A percentile compares a stretch with the other conserved stretches of the same genome.
Evolutionary conservation across 2,797 vertebrate species (phyloP).

Genomic region (Halcyon smyrnensis): DNA sequence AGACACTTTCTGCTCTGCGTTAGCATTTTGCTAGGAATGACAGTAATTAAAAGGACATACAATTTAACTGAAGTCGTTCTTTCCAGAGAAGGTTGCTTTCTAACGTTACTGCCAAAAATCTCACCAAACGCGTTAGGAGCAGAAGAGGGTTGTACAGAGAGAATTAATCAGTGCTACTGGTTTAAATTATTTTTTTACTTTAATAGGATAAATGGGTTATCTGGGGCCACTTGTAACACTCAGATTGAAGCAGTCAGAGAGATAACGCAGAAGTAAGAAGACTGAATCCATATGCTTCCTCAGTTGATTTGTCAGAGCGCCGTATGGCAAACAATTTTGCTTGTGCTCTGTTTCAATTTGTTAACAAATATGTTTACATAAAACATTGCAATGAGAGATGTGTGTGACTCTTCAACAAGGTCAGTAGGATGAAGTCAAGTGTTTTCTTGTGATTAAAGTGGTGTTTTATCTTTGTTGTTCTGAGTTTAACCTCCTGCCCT

Average conservation of each 20-base stretch:
- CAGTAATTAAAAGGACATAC: constrained; percentile 34
- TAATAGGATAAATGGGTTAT: background rate
- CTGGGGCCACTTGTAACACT: background rate
- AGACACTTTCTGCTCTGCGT: background rate
- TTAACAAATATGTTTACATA: background rate
- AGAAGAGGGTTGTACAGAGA: background rate
- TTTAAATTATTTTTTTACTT: background rate
- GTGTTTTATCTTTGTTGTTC: background rate
- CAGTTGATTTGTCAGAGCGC: constrained; percentile 21
- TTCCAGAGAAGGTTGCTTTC: background rate
- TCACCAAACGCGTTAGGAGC: background rate
- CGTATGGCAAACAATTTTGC: background rate
- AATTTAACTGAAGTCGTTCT: background rate
- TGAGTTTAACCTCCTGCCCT: background rate
- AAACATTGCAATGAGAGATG: background rate
- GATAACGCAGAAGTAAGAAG: background rate
- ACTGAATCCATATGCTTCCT: constrained; percentile 13
- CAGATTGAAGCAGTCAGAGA: background rate
- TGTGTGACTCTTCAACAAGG: background rate
- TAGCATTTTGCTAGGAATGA: background rate
- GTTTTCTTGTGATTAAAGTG: background rate
- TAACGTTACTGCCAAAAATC: background rate
- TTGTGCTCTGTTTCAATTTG: background rate
- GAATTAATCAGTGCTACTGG: background rate
- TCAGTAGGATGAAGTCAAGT: background rate